Conservation (phyloP, 1,140 invertebrate species). For the Lordiphosa clarofinis region DNA sequence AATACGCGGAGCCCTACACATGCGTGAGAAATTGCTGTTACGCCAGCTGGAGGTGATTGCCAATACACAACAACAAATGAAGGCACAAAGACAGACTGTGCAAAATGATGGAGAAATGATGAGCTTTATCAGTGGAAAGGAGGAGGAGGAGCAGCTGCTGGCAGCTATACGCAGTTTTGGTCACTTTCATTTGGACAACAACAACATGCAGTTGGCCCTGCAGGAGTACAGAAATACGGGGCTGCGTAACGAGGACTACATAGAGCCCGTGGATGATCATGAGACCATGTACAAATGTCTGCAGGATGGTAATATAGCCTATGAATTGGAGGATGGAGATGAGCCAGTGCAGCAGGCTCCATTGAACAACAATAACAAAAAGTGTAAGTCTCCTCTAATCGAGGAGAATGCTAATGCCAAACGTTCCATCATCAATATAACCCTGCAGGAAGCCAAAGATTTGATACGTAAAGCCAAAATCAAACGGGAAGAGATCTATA, state of each 20-base stretch:
- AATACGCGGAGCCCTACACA: constrained; percentile 79
- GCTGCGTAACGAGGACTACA: constrained; percentile 71
- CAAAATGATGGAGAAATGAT: constrained; percentile 5
- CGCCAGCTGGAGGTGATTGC: constrained; percentile 82
- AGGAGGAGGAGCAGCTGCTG: constrained; percentile 74
- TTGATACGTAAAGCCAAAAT: constrained; percentile 56
- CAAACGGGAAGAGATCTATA: constrained; percentile 44
- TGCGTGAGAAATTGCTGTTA: constrained; percentile 81
- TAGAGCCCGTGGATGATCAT: constrained; percentile 68
- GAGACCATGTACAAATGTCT: constrained; percentile 80
- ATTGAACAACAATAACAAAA: constrained; percentile 28
- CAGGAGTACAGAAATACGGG: constrained; percentile 55
- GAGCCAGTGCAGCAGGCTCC: constrained; percentile 80
- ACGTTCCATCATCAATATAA: constrained; percentile 76
- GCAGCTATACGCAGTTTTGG: constrained; percentile 80
- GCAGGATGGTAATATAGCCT: constrained; percentile 42
- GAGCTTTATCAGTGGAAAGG: constrained; percentile 72
- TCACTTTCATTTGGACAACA: constrained; percentile 79
- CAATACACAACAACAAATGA: constrained; percentile 65
- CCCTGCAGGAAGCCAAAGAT: constrained; percentile 70
- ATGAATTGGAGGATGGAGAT: constrained; percentile 42
- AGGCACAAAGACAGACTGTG: constrained; percentile 3
- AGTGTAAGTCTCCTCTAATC: constrained; percentile 30
- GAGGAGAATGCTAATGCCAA: constrained; percentile 67
- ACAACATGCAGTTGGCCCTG: constrained; percentile 65